Percentiles rank a stretch among this genome's conserved stretches.
Conservation (phyloP, 2,888 invertebrate genomes). For the Drosophila greeni region DNA sequence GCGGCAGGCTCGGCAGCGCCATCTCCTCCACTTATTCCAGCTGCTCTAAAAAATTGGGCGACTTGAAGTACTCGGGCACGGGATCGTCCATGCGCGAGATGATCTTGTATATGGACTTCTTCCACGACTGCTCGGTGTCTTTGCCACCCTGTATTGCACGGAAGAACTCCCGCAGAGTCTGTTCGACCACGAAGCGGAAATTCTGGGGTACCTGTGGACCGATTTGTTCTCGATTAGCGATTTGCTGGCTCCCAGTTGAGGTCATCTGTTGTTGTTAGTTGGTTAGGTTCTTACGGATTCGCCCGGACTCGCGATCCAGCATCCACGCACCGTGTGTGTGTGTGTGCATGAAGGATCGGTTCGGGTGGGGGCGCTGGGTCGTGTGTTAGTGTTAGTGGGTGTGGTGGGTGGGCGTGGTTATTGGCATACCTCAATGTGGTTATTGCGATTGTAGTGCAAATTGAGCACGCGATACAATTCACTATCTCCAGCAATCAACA, state of each 20-base stretch:
- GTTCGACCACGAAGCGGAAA: conserved; percentile 98
- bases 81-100: conserved; percentile 99
- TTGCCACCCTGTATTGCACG: conserved; percentile 97
- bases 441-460: conserved; percentile 98
- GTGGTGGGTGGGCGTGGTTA: conserved; percentile 29
- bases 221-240: conserved; percentile 41
- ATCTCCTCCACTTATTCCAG: conserved; percentile 85
- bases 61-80: conserved; percentile 99
- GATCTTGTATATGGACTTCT: conserved; percentile 99
- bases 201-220: conserved; percentile 92
- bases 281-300: conserved; percentile 24
- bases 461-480: conserved; percentile 99
- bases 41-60: conserved; percentile 99
- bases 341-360: conserved; percentile 28
- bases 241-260: conserved; percentile 16
- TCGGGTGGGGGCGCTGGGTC: conserved; percentile 1
- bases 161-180: conserved; percentile 99
- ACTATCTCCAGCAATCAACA: conserved; percentile 95
- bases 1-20: conserved; percentile 60
- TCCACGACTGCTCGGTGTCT: conserved; percentile 99
- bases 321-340: conserved; percentile 18
- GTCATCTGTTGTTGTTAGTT: conserved; percentile 41
- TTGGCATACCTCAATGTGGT: conserved; percentile 79
- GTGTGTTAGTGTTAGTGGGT: conserved; percentile 33
- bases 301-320: conserved; percentile 12